A percentile compares a stretch with the other conserved stretches of the same genome.
Conservation (phyloP, 1,140 invertebrate species). For the Octopus bimaculoides region DNA sequence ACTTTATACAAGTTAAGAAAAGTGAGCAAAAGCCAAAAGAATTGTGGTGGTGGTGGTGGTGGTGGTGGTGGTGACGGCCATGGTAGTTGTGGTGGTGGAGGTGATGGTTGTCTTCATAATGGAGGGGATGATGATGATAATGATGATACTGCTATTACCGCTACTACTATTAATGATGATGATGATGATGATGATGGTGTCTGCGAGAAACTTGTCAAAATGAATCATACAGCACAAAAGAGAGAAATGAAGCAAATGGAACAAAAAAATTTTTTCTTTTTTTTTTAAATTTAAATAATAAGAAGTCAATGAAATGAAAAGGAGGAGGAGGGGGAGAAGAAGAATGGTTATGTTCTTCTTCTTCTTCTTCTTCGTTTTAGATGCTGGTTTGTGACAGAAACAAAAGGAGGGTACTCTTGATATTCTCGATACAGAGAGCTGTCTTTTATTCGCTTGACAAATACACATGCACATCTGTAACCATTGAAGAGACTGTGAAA, state of each 20-base stretch:
- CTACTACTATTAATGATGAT: background rate
- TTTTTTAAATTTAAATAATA: background rate
- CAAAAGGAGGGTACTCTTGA: background rate
- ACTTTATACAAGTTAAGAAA: too few relatives aligned
- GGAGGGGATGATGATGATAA: too few relatives aligned
- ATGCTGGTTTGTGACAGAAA: background rate
- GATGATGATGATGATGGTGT: background rate
- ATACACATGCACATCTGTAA: background rate
- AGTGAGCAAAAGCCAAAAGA: too few relatives aligned
- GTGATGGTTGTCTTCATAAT: too few relatives aligned
- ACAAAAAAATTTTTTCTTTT: background rate
- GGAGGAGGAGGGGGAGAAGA: background rate
- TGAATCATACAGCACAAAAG: background rate
- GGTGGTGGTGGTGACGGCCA: too few relatives aligned
- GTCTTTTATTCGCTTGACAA: background rate
- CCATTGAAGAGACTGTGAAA: background rate
- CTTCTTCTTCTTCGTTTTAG: too few relatives aligned
- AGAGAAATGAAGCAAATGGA: background rate
- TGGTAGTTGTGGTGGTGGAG: too few relatives aligned
- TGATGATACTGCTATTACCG: too few relatives aligned
- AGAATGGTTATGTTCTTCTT: background rate
- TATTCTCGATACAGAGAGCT: background rate
- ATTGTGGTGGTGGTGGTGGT: too few relatives aligned
- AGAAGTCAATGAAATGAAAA: background rate
- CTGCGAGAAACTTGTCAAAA: background rate